Conservation (phyloP, 2,888 invertebrate species). For the Spisula solida region DNA sequence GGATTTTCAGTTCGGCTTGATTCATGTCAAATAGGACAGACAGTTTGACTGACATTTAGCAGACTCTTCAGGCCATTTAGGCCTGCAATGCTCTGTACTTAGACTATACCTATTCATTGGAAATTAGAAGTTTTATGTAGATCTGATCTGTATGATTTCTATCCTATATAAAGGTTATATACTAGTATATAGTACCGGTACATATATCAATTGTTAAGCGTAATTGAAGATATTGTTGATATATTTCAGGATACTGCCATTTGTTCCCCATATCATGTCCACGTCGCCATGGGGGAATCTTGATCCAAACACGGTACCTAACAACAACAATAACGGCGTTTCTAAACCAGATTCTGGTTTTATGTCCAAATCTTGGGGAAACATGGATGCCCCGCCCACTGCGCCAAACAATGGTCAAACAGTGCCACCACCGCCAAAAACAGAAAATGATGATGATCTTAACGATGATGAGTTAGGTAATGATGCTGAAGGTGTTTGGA, state of each 20-base stretch:
- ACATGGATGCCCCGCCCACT: constrained; percentile 73
- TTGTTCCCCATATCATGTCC: constrained; percentile 71
- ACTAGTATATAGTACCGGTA: too few species aligned
- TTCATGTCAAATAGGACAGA: too few species aligned
- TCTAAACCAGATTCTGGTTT: constrained; percentile 51
- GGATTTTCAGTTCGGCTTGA: too few species aligned
- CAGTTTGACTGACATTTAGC: too few species aligned
- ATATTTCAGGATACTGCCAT: constrained; percentile 64
- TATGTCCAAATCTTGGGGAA: constrained; percentile 82
- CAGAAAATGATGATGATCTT: constrained; percentile 67
- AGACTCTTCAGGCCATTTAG: too few species aligned
- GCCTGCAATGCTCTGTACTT: too few species aligned
- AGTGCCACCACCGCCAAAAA: constrained; percentile 62
- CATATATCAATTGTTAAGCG: too few species aligned
- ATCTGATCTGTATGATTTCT: too few species aligned
- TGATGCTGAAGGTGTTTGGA: constrained; percentile 99
- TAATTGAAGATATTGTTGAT: background rate
- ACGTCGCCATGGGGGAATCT: constrained; percentile 68
- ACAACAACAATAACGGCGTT: constrained; percentile 62
- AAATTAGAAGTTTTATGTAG: too few species aligned
- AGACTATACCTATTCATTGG: too few species aligned
- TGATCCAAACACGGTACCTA: constrained; percentile 56
- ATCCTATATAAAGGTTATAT: too few species aligned
- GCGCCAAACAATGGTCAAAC: constrained; percentile 55
- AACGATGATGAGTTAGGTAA: constrained; percentile 91